Base-by-base conservation (phyloP, 2,888 invertebrate genomes). In the Cheilosia impressa region DNA sequence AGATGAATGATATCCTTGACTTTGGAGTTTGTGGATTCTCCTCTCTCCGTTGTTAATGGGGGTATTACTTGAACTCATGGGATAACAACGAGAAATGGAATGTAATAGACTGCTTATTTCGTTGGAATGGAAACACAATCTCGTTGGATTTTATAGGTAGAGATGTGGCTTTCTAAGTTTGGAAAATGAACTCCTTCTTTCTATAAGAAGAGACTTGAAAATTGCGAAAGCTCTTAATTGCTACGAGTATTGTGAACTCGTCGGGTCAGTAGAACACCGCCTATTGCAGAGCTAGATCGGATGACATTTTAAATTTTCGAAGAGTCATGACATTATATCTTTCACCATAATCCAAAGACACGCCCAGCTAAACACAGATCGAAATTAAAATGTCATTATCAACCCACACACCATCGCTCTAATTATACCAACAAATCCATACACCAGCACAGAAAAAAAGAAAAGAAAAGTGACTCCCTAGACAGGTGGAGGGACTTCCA, bases 351-450 rank as follows among this genome's bases (percentile, higher is more conserved):
- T 52, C 72, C 27, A 24, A 27, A 15, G 31, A 53, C 72, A 53
- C 62, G 31, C 60, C 62, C 53, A 62, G 62, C 41, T 31, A 31
- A 41, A 62, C 43, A 15, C 43, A 65, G 43, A 52, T 60, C 27
- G 27, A 47, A 65, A 71, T 82, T 76, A 76, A 76, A 76, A 66
- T 65, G 52, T 47, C 71, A 76, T 82, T 76, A 82, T 53, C 76
- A 77, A 77, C 60, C 76, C 58, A 65, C 69, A 47, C 27, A 55
- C 65, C 63, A 80, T 80, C 75, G 62, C 62, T 68, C 73, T 81
- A 75, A 81, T 81, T 75, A 22, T 22, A 57, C 75, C 68, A 75
- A 45, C n/a, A 13, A 47, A 69, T 57, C 41, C 27, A 52, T 31
- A 9, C 31, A 27, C 27, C 4, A 24, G 24, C 47, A 50, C 3